Evolutionary conservation across 2,888 invertebrate genomes (phyloP).

Genomic region (Loripinus fragilis): DNA sequence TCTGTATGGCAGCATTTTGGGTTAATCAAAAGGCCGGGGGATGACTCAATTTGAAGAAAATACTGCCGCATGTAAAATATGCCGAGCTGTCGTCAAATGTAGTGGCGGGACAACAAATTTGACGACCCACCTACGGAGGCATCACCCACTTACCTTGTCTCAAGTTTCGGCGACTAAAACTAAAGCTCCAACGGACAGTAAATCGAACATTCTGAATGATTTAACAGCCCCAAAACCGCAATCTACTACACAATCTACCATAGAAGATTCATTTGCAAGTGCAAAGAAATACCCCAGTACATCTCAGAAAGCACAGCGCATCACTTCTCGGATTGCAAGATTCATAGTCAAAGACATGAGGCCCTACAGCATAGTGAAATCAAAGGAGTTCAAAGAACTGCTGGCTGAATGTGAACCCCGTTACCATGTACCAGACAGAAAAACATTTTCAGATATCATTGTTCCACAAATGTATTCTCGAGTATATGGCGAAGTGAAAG

Average conservation of each 20-base stretch:
- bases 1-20: too few species aligned
- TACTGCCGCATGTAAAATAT: too few species aligned
- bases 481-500: background rate
- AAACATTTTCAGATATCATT: background rate
- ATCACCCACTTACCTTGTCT: too few species aligned
- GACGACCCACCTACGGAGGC: too few species aligned
- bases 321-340: background rate
- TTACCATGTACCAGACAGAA: background rate
- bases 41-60: too few species aligned
- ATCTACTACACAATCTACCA: background rate
- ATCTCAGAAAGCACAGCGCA: background rate
- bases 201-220: too few species aligned
- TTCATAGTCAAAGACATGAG: background rate
- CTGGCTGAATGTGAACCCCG: background rate
- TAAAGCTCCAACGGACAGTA: too few species aligned
- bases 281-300: background rate
- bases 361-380: background rate
- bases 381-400: background rate
- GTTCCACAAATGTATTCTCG: background rate
- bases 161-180: too few species aligned
- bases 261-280: background rate
- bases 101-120: too few species aligned
- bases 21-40: too few species aligned
- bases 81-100: too few species aligned
- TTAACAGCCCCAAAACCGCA: too few species aligned